phyloP scores from a whole-genome alignment of 2,888 invertebrate genomes.

The Dexiosoma caninum region DNA sequence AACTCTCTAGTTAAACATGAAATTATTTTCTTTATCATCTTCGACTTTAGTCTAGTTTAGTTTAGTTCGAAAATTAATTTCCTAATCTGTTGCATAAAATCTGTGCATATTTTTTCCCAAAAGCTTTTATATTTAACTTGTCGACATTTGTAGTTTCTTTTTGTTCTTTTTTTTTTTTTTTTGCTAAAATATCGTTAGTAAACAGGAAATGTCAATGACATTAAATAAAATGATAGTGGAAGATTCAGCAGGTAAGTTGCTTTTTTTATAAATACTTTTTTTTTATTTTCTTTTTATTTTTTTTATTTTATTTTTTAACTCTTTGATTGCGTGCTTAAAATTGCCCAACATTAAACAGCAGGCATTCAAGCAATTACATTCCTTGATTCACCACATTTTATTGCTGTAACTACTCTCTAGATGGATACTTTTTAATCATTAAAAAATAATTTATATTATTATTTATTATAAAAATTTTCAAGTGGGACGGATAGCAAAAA shows the following conservation, averaged over 20 bases:
- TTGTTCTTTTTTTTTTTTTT: background rate
- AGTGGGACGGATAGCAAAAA: background rate
- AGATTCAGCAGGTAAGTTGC: slow-evolving; percentile 6
- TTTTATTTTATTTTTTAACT: background rate
- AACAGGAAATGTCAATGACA: slow-evolving; percentile 62
- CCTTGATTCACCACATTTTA: slow-evolving; percentile 3
- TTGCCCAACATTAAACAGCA: slow-evolving; percentile 59
- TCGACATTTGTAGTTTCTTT: background rate
- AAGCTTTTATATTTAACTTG: slow-evolving; percentile 12
- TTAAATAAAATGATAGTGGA: slow-evolving; percentile 33
- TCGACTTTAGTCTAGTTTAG: background rate
- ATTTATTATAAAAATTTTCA: background rate
- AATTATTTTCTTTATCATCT: background rate
- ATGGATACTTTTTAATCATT: background rate
- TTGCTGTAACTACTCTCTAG: background rate
- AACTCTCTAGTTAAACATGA: background rate
- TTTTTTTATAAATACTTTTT: background rate
- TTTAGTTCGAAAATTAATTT: slow-evolving; percentile 27
- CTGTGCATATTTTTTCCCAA: slow-evolving; percentile 4
- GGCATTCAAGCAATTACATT: slow-evolving; percentile 51
- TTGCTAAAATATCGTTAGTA: slow-evolving; percentile 23
- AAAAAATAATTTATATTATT: slow-evolving; percentile 27
- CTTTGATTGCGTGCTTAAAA: slow-evolving; percentile 54
- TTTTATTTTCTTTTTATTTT: background rate
- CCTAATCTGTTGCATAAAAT: slow-evolving; percentile 3